Evolutionary conservation across 2,888 invertebrate genomes (phyloP).

Genomic region (Xestia xanthographa): DNA sequence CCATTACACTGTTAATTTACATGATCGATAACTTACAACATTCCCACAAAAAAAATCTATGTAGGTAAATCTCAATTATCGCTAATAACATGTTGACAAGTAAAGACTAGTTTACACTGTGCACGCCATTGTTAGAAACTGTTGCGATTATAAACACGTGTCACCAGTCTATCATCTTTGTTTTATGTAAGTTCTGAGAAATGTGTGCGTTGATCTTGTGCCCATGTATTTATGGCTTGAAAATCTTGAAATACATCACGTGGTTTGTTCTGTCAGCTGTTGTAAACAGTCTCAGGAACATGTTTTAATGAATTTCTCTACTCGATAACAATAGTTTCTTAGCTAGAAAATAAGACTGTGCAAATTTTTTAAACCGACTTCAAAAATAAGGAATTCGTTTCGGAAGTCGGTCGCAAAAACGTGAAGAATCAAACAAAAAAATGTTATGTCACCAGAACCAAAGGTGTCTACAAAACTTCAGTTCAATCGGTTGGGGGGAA

Average conservation of each 20-base stretch:
- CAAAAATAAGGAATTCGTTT: background rate
- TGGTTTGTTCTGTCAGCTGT: slow-evolving; percentile 42
- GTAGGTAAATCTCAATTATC: slow-evolving; percentile 58
- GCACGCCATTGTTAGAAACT: slow-evolving; percentile 41
- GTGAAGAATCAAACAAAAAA: background rate
- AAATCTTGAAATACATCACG: slow-evolving; percentile 34
- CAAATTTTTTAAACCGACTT: background rate
- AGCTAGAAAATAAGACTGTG: background rate
- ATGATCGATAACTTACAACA: slow-evolving; percentile 44
- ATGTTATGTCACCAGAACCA: no score
- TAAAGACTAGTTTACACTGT: slow-evolving; percentile 53
- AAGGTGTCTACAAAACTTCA: no score
- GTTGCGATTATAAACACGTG: slow-evolving; percentile 53
- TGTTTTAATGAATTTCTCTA: slow-evolving; percentile 29
- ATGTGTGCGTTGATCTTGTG: slow-evolving; percentile 43
- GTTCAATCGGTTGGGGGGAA: no score
- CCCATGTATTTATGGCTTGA: slow-evolving; percentile 17
- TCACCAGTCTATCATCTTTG: slow-evolving; percentile 46
- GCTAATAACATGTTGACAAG: slow-evolving; percentile 48
- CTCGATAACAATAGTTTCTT: slow-evolving; percentile 6
- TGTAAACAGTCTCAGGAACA: slow-evolving; percentile 32
- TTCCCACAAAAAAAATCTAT: slow-evolving; percentile 29
- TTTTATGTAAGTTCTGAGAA: slow-evolving; percentile 57
- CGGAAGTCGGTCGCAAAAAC: background rate
- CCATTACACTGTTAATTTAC: slow-evolving; percentile 33